Percentiles rank a stretch among this genome's conserved stretches.
These are phyloP conservation scores for Alosa alosa DNA, from an alignment of 2,113 vertebrate genomes.

Conservation along the genomic window DNA sequence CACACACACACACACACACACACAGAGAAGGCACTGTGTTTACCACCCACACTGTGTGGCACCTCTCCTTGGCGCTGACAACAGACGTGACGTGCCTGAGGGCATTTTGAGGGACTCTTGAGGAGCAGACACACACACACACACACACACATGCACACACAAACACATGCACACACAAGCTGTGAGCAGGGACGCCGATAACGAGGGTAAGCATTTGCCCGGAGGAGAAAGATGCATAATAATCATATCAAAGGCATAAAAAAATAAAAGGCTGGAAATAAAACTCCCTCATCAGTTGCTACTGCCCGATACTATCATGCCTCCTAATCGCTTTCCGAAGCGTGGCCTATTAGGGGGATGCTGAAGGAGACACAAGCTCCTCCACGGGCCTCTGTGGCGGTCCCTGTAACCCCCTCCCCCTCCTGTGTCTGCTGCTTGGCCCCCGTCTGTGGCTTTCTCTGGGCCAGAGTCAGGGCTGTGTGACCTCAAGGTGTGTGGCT, in stretches of 20 bases:
- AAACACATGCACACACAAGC: background rate
- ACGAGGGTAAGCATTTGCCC: background rate
- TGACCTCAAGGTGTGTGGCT: background rate
- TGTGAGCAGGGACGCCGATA: background rate
- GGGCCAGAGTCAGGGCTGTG: no score
- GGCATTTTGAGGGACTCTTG: background rate
- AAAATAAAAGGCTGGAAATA: background rate
- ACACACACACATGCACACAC: background rate
- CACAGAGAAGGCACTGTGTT: background rate
- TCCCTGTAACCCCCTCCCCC: background rate
- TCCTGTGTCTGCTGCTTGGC: background rate
- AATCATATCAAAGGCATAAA: conserved; percentile 5
- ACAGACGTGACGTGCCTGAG: background rate
- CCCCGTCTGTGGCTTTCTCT: background rate
- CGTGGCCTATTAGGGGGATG: conserved; percentile 24
- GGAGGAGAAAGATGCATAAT: background rate
- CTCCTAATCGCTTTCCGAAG: conserved; percentile 16
- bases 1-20: background rate
- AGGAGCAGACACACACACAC: background rate
- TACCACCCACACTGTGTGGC: background rate
- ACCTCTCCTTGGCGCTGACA: conserved; percentile 5
- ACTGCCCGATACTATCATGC: background rate
- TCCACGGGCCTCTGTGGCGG: background rate
- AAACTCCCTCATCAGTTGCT: background rate
- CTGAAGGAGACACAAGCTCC: conserved; percentile 22